Percentiles rank a stretch among this genome's conserved stretches.
Conservation (phyloP, 2,888 invertebrate species). For the Melinopterus prodromus region DNA sequence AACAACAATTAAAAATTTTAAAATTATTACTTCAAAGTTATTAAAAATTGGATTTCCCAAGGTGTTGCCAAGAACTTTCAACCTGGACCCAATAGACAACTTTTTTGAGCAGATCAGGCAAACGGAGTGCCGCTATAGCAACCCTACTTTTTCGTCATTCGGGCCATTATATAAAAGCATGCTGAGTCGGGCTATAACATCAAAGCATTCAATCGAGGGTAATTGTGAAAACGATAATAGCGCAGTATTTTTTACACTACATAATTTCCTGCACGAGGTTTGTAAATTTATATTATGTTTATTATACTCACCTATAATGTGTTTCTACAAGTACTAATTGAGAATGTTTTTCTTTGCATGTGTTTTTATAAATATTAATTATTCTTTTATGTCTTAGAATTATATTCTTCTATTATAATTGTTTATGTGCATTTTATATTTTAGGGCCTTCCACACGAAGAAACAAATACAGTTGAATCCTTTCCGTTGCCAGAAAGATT, state of each 20-base stretch:
- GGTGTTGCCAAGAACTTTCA: background rate
- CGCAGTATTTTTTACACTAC: conserved; percentile 16
- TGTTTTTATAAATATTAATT: background rate
- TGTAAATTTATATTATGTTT: too few relatives aligned
- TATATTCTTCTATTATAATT: conserved; percentile 12
- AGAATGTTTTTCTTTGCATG: conserved; percentile 35
- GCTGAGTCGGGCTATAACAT: too few relatives aligned
- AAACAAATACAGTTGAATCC: background rate
- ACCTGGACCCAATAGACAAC: conserved; percentile 6
- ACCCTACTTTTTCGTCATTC: conserved; percentile 32
- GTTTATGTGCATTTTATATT: background rate
- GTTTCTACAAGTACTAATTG: conserved; percentile 27
- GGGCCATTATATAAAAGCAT: background rate
- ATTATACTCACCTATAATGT: too few relatives aligned
- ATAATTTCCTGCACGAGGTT: background rate
- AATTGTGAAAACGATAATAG: conserved; percentile 12
- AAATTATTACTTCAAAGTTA: background rate
- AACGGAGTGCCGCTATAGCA: background rate
- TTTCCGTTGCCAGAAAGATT: background rate
- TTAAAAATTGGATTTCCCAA: background rate
- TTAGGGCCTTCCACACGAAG: background rate
- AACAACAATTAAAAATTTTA: background rate
- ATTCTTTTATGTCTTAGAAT: background rate
- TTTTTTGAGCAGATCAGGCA: background rate
- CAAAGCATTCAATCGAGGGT: conserved; percentile 18